Evolutionary conservation across 2,797 vertebrate genomes (phyloP), one percentile per base, ranked within the genome.

Genomic region (Manis javanica): DNA sequence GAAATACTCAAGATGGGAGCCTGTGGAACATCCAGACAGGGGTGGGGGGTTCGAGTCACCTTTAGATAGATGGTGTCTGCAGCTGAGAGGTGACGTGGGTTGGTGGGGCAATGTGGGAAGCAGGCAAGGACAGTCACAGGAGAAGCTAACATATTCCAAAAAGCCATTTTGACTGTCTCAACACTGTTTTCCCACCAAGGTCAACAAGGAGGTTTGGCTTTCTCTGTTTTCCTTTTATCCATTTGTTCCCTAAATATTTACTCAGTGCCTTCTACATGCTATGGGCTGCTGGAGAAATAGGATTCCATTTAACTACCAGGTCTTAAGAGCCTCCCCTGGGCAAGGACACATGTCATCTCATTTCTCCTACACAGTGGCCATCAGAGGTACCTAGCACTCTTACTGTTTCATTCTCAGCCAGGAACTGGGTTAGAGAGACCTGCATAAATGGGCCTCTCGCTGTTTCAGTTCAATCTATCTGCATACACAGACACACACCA

Each of bases 391-490:
- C 24, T 4, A 24, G 18, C 11, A 21, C 39, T 46, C 39, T 31
- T 15, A 37, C 53, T 37, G 16, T 83, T 86, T 83, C 64, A 34
- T 6, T 72, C 7, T 81, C 37, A n/a, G 18, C 84, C 26, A 74
- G 55, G 49, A 90, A 14, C 10, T 19, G 81, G 18, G 23, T 59
- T 59, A 24, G 46, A 24, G 46, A 87, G 66, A 26, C 59, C n/a
- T 37, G 31, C 37, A 2, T 14, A 4, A 29, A 39, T 9, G 81
- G 26, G 61, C 57, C 21, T 1, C 0, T 1, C 13, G 49, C 21
- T 4, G 5, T 21, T 81, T 49, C 34, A 16, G n/a, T 13, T 3
- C 26, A 7, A 13, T 37, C 31, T 63, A 18, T 42, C 34, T 16
- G 29, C 81, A 69, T 15, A 72, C 21, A 39, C 5, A 15, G 34